Percentiles rank a stretch among this genome's conserved stretches.
Evolutionary conservation across 1,140 invertebrate species (phyloP).

Genomic region (Drosophila setifemur): DNA sequence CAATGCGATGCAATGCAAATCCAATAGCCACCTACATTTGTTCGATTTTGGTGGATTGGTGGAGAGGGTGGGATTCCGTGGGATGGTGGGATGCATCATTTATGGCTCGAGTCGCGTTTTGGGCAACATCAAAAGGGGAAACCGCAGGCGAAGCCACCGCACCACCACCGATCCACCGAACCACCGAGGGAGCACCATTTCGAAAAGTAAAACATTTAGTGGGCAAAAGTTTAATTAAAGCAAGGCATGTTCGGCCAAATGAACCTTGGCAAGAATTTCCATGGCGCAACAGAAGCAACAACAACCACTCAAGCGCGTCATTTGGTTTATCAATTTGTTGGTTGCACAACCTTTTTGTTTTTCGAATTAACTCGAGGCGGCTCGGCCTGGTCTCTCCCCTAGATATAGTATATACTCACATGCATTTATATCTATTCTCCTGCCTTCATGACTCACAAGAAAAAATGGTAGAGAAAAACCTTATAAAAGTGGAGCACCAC

Average conservation of each 20-base stretch:
- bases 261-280: constrained; percentile 45
- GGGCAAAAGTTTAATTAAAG: constrained; percentile 40
- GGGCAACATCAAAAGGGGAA: constrained; percentile 24
- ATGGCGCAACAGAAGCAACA: constrained; percentile 23
- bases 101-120: constrained; percentile 16
- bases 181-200: too few relatives aligned
- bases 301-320: constrained; percentile 32
- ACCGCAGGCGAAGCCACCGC: not conserved
- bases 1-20: constrained; percentile 29
- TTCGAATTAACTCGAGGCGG: not conserved
- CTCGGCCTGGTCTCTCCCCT: not conserved
- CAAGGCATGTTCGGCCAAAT: constrained; percentile 31
- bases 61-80: too few relatives aligned
- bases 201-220: constrained; percentile 27
- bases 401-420: too few relatives aligned
- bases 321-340: constrained; percentile 42
- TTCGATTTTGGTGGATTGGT: too few relatives aligned
- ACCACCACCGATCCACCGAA: not conserved
- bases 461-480: not conserved
- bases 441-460: constrained; percentile 43
- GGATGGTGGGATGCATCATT: constrained; percentile 22
- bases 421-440: not conserved
- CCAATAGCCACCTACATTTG: not conserved
- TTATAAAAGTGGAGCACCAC: constrained; percentile 43
- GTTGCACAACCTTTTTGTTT: constrained; percentile 22